Evolutionary conservation across 2,888 invertebrate species (phyloP).

Genomic region (Agapostemon virescens): DNA sequence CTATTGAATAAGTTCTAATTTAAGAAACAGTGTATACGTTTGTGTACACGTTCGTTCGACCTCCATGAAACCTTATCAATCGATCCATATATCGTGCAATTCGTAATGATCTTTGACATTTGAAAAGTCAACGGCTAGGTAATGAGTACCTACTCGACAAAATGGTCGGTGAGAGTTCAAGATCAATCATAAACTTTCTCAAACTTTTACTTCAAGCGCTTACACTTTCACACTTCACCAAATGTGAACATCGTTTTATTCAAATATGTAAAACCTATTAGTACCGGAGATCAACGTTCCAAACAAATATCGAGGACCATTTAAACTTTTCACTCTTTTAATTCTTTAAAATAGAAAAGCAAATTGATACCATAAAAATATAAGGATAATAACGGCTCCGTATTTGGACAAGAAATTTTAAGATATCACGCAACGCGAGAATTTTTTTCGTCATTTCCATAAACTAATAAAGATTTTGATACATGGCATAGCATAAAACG

Average conservation of each 20-base stretch:
- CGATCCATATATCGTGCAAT: not conserved
- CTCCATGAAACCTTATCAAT: not conserved
- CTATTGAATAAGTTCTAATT: not conserved
- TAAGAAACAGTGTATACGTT: not conserved
- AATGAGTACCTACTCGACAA: constrained; percentile 5
- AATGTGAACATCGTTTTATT: not conserved
- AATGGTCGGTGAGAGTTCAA: constrained; percentile 2
- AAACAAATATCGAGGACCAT: not conserved
- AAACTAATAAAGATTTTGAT: not conserved
- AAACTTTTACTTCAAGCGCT: constrained; percentile 20
- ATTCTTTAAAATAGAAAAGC: not conserved
- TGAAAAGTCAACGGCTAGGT: not conserved
- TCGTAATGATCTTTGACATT: not conserved
- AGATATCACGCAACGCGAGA: not conserved
- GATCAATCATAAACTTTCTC: constrained; percentile 14
- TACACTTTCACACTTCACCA: constrained; percentile 26
- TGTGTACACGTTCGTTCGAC: not conserved
- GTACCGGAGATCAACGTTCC: not conserved
- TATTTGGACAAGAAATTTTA: not conserved
- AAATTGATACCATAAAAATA: not conserved
- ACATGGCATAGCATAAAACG: not conserved
- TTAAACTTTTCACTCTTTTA: not conserved
- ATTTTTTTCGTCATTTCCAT: not conserved
- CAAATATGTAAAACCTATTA: not conserved
- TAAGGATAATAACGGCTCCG: not conserved